phyloP scores from a whole-genome alignment of 2,113 vertebrate species.

The Cyprinus carpio region DNA sequence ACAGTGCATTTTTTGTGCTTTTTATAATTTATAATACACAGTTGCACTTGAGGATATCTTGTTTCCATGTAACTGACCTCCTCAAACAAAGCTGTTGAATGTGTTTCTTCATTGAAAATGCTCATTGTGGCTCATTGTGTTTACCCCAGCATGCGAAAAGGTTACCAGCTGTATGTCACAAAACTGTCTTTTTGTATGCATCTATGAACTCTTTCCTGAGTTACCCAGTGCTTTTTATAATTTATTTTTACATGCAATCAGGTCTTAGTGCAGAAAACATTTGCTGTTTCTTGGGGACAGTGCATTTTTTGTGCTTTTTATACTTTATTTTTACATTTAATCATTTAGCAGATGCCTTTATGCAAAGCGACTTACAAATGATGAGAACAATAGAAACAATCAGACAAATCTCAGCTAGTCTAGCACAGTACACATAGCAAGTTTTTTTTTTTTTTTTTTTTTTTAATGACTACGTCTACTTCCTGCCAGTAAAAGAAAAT shows the following conservation, averaged over 20 bases:
- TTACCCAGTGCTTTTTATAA: no score
- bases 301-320: background rate
- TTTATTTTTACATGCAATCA: background rate
- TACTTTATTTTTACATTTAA: background rate
- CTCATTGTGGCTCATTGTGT: background rate
- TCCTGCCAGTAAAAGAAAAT: conserved; percentile 19
- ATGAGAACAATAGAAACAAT: no score
- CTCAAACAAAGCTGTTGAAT: background rate
- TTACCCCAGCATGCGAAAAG: background rate
- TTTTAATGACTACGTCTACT: background rate
- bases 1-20: background rate
- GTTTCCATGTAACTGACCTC: background rate
- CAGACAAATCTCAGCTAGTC: no score
- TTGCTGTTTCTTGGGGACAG: background rate
- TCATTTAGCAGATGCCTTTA: no score
- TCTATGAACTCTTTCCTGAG: background rate
- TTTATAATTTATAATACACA: background rate
- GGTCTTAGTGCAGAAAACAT: background rate
- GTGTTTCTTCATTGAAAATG: background rate
- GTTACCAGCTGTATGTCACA: background rate
- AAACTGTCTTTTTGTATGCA: background rate
- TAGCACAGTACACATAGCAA: no score
- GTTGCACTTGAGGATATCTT: background rate
- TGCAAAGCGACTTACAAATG: no score
- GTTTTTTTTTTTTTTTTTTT: no score